These are phyloP conservation scores for Mustelus asterias DNA, from an alignment of 2,113 vertebrate species.

Conservation along the genomic window DNA sequence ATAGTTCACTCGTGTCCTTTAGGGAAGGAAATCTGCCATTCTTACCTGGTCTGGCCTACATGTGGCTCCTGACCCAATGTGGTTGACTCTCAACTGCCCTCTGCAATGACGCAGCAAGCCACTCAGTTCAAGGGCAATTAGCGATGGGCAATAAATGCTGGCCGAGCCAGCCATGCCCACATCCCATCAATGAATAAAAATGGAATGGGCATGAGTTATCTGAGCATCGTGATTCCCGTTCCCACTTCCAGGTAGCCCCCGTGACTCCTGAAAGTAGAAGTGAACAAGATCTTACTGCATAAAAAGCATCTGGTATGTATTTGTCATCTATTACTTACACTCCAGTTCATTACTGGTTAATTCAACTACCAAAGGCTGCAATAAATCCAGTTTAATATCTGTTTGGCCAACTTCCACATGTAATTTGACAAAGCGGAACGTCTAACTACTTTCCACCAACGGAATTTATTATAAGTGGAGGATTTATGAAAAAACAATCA, in stretches of 20 bases:
- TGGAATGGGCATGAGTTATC: not conserved
- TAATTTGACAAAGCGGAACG: not conserved
- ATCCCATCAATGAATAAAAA: too few relatives aligned
- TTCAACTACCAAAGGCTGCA: slow-evolving; percentile 5
- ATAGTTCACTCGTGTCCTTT: too few relatives aligned
- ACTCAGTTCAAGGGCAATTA: too few relatives aligned
- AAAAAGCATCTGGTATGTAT: slow-evolving; percentile 20
- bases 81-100: too few relatives aligned
- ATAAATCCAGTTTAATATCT: slow-evolving; percentile 29
- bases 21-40: too few relatives aligned
- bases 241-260: not conserved
- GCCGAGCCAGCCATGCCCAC: too few relatives aligned
- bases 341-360: not conserved
- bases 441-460: not conserved
- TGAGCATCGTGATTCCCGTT: not conserved
- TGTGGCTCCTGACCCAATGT: too few relatives aligned
- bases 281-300: not conserved
- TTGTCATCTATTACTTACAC: slow-evolving; percentile 12
- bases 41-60: too few relatives aligned
- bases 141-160: too few relatives aligned
- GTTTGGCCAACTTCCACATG: accelerated
- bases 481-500: not conserved
- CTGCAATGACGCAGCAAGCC: too few relatives aligned
- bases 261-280: not conserved
- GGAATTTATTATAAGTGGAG: slow-evolving; percentile 7